A percentile compares a stretch with the other conserved stretches of the same genome.
phyloP scores from a whole-genome alignment of 1,140 invertebrate species.

The Dendroctonus ponderosae region DNA sequence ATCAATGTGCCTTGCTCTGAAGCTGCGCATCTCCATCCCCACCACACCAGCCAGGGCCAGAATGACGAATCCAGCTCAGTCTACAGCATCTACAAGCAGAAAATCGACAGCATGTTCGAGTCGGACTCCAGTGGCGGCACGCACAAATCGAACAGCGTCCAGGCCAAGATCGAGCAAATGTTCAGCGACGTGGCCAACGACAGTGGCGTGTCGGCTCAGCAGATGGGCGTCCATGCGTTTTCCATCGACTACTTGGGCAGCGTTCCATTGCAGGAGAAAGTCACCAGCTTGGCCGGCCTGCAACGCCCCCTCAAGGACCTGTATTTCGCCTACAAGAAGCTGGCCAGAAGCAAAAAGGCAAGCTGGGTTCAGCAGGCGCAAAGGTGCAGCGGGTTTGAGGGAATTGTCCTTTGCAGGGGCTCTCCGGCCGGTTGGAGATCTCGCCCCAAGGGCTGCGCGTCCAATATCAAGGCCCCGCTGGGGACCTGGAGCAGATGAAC shows the following conservation, averaged over 20 bases:
- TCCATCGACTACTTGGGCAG: constrained; percentile 81
- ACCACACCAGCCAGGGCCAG: no score
- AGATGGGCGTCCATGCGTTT: constrained; percentile 57
- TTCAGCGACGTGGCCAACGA: constrained; percentile 77
- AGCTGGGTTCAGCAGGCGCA: background rate
- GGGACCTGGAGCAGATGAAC: constrained; percentile 61
- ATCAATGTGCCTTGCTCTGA: background rate
- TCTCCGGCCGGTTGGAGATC: constrained; percentile 65
- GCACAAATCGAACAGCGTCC: constrained; percentile 69
- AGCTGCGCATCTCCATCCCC: no score
- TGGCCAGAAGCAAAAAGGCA: constrained; percentile 51
- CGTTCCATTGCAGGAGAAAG: constrained; percentile 71
- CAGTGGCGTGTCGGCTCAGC: constrained; percentile 51
- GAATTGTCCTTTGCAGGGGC: background rate
- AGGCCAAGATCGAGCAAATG: constrained; percentile 81
- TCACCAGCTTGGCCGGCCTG: constrained; percentile 77
- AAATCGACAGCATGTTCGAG: constrained; percentile 82
- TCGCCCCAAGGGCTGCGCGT: constrained; percentile 67
- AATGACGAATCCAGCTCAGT: constrained; percentile 56
- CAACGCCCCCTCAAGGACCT: constrained; percentile 77
- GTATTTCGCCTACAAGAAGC: constrained; percentile 66
- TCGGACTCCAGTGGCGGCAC: constrained; percentile 55
- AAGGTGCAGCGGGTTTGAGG: background rate
- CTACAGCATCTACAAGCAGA: constrained; percentile 70
- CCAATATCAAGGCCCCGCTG: constrained; percentile 54